These are phyloP conservation scores for Triops cancriformis DNA, from an alignment of 1,140 invertebrate genomes.

Conservation along the genomic window DNA sequence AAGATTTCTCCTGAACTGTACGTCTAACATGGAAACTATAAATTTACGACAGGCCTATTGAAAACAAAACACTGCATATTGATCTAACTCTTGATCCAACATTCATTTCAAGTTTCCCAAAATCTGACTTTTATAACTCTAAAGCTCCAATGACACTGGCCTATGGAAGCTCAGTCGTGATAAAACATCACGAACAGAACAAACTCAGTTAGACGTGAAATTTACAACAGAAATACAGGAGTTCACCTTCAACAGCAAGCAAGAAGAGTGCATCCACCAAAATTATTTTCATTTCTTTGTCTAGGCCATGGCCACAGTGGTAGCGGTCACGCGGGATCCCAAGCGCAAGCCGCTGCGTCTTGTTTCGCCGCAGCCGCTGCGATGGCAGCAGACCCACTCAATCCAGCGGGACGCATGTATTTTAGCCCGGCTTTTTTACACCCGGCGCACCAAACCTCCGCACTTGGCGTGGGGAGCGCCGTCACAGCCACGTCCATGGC, in stretches of 20 bases:
- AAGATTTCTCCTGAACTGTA: too few species aligned
- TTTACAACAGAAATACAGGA: not conserved
- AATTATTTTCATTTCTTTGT: slow-evolving; percentile 68
- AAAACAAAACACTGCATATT: too few species aligned
- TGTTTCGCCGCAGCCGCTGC: slow-evolving; percentile 43
- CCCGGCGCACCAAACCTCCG: slow-evolving; percentile 15
- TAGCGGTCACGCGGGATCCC: not conserved
- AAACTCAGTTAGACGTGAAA: too few species aligned
- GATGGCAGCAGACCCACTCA: slow-evolving; percentile 27
- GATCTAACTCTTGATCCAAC: too few species aligned
- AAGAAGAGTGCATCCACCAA: slow-evolving; percentile 39
- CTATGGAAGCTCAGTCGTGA: too few species aligned
- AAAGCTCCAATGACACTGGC: too few species aligned
- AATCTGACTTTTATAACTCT: too few species aligned
- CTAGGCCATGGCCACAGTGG: slow-evolving; percentile 35
- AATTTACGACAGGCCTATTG: too few species aligned
- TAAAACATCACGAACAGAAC: too few species aligned
- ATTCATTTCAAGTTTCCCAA: too few species aligned
- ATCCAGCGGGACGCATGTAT: slow-evolving; percentile 32
- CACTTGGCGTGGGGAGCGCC: slow-evolving; percentile 30
- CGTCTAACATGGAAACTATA: too few species aligned
- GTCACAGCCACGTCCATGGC: slow-evolving; percentile 44
- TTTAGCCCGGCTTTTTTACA: slow-evolving; percentile 58
- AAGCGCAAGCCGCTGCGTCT: not conserved
- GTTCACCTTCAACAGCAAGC: not conserved